Percentiles rank a stretch among this genome's conserved stretches.
These are phyloP conservation scores for Noctua fimbriata DNA, from an alignment of 2,888 invertebrate species.

Conservation along the genomic window DNA sequence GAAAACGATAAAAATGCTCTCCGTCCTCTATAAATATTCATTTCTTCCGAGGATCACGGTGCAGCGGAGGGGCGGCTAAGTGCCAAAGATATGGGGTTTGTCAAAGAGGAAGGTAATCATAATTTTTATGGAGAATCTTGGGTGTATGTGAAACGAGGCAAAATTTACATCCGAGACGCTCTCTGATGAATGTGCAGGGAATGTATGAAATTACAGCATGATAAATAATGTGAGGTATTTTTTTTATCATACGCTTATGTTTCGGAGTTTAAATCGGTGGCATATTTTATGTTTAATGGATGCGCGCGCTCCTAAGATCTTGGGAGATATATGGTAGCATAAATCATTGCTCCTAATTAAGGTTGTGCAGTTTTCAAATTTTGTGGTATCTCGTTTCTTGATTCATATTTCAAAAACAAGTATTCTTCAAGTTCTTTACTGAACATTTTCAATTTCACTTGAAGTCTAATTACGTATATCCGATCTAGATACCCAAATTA, in stretches of 20 bases:
- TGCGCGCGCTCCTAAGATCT: slow-evolving; percentile 59
- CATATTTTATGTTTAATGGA: slow-evolving; percentile 66
- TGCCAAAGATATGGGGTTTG: slow-evolving; percentile 84
- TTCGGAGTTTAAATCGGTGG: slow-evolving; percentile 64
- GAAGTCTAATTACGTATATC: slow-evolving; percentile 15
- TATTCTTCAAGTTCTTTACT: neutral
- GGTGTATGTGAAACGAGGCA: slow-evolving; percentile 67
- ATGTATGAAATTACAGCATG: slow-evolving; percentile 69
- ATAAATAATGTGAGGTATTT: slow-evolving; percentile 71
- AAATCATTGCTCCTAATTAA: slow-evolving; percentile 59
- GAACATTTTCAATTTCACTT: neutral
- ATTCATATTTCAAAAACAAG: slow-evolving; percentile 23
- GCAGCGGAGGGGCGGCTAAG: slow-evolving; percentile 74
- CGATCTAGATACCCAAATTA: slow-evolving; percentile 11
- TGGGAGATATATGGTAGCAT: slow-evolving; percentile 51
- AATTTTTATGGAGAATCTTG: slow-evolving; percentile 81
- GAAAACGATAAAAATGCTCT: slow-evolving; percentile 84
- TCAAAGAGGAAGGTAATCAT: slow-evolving; percentile 84
- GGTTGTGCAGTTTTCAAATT: slow-evolving; percentile 33
- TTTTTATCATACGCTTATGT: slow-evolving; percentile 64
- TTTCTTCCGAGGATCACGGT: slow-evolving; percentile 70
- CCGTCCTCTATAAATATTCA: slow-evolving; percentile 86
- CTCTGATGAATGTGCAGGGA: slow-evolving; percentile 68
- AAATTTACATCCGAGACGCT: slow-evolving; percentile 69
- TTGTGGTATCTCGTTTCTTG: slow-evolving; percentile 28